Percentiles rank a stretch among this genome's conserved stretches.
Conservation (phyloP, 2,113 vertebrate genomes). For the Brachirus orientalis region DNA sequence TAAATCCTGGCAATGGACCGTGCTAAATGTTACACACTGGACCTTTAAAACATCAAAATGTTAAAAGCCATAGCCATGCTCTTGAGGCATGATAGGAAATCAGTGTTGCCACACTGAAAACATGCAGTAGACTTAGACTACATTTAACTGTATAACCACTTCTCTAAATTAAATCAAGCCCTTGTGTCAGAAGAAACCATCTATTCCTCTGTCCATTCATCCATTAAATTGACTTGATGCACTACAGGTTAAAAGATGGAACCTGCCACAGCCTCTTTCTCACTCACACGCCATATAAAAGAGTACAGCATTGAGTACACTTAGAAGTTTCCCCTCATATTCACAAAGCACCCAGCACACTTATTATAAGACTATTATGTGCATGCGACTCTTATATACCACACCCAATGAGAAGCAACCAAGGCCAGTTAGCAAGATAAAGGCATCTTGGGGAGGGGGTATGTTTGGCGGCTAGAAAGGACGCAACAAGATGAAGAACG, state of each 20-base stretch:
- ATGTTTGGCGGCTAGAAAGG: constrained; percentile 52
- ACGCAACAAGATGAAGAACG: constrained; percentile 58
- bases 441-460: constrained; percentile 23
- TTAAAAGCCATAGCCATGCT: constrained; percentile 55
- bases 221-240: constrained; percentile 40
- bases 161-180: constrained; percentile 36
- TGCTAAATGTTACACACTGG: no score
- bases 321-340: constrained; percentile 15
- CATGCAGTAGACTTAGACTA: constrained; percentile 52
- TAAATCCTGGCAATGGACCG: no score
- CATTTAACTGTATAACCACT: constrained; percentile 34
- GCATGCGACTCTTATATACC: constrained; percentile 65
- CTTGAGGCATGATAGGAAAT: constrained; percentile 16
- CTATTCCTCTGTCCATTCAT: constrained; percentile 7
- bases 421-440: constrained; percentile 45
- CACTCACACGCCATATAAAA: constrained; percentile 39
- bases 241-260: constrained; percentile 45
- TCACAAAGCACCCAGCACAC: constrained; percentile 46
- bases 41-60: constrained; percentile 7
- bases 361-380: constrained; percentile 38
- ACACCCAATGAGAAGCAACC: constrained; percentile 60
- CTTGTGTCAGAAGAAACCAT: constrained; percentile 22
- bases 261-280: constrained; percentile 31
- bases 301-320: constrained; percentile 22
- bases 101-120: constrained; percentile 37